Percentiles rank a stretch among this genome's conserved stretches.
phyloP scores from a whole-genome alignment of 2,888 invertebrate genomes.

The Brachylomia viminalis region DNA sequence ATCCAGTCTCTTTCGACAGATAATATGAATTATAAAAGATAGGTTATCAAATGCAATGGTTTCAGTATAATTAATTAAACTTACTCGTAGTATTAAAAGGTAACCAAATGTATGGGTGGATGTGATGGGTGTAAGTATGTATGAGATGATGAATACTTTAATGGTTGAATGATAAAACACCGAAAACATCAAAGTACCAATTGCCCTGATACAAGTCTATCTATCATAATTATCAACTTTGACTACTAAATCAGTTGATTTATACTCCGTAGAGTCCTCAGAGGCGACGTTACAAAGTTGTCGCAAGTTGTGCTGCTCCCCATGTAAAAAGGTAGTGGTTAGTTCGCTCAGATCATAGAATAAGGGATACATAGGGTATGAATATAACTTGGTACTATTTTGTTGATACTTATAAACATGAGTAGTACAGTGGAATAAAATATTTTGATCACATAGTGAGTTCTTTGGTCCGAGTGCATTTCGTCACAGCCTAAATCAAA shows the following conservation, averaged over 20 bases:
- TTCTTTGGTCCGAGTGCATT: not conserved
- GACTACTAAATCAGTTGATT: slow-evolving; percentile 36
- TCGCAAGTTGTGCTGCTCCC: slow-evolving; percentile 15
- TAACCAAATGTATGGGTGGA: too few species aligned
- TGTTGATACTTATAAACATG: not conserved
- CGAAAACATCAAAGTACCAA: too few species aligned
- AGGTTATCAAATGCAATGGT: too few species aligned
- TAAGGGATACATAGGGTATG: not conserved
- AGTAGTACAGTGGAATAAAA: not conserved
- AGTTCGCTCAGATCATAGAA: not conserved
- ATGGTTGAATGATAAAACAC: too few species aligned
- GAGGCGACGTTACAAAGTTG: slow-evolving; percentile 28
- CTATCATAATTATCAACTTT: slow-evolving; percentile 22
- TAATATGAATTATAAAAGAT: too few species aligned
- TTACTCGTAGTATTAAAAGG: too few species aligned
- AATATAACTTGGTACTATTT: slow-evolving; percentile 14
- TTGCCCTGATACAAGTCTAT: slow-evolving; percentile 6
- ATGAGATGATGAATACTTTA: too few species aligned
- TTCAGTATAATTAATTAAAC: too few species aligned
- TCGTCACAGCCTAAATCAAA: too few species aligned
- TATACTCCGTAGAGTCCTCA: slow-evolving; percentile 7
- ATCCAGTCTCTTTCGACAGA: too few species aligned
- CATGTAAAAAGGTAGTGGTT: too few species aligned
- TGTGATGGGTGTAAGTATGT: too few species aligned
- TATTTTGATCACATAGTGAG: not conserved